phyloP scores from a whole-genome alignment of 2,113 vertebrate genomes.

The Machaerirhynchus nigripectus region DNA sequence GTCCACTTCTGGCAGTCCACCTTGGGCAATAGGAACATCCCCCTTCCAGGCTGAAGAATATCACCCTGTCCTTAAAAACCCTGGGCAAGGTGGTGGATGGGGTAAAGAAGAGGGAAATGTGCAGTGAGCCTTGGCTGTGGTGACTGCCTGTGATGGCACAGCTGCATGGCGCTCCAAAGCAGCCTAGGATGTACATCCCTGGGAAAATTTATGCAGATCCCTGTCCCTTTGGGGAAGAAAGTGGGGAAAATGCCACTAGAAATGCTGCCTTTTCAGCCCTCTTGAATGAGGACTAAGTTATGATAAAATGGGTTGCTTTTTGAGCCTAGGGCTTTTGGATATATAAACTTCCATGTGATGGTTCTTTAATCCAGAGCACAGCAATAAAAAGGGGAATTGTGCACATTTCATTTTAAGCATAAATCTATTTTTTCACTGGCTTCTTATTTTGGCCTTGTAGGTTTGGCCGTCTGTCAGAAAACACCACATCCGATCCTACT shows the following conservation, averaged over 20 bases:
- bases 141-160: fast-evolving
- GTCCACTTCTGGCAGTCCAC: background rate
- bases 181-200: background rate
- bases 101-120: background rate
- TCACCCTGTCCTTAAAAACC: background rate
- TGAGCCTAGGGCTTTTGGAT: background rate
- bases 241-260: background rate
- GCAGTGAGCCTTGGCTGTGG: background rate
- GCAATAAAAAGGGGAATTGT: background rate
- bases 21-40: background rate
- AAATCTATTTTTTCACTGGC: conserved; percentile 36
- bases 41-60: background rate
- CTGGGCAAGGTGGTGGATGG: background rate
- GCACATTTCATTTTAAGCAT: background rate
- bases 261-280: background rate
- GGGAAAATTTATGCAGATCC: background rate
- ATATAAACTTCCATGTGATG: background rate
- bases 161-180: background rate
- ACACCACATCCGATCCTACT: conserved; percentile 29
- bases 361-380: background rate
- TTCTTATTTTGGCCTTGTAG: conserved; percentile 26
- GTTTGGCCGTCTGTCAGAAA: conserved; percentile 29
- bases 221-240: background rate
- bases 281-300: background rate
- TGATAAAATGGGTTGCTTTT: background rate